A percentile compares a stretch with the other conserved stretches of the same genome.
These are phyloP conservation scores for Heliconius sara DNA, from an alignment of 2,888 invertebrate genomes.

Conservation along the genomic window DNA sequence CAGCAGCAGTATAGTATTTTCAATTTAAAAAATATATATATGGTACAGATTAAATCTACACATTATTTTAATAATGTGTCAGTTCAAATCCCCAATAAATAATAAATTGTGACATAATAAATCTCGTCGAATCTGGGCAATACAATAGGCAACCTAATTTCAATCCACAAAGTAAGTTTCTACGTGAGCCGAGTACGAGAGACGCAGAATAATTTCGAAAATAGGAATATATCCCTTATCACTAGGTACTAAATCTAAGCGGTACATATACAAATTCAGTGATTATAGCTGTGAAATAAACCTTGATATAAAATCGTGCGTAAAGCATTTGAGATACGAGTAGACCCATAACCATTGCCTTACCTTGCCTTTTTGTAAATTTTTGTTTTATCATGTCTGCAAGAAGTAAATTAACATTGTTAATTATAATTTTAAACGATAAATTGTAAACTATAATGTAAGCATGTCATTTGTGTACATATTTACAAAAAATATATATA, in stretches of 20 bases:
- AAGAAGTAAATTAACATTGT: not conserved
- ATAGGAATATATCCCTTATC: constrained; percentile 21
- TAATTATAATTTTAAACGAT: not conserved
- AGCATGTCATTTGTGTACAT: not conserved
- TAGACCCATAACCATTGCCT: not conserved
- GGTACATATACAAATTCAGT: constrained; percentile 4
- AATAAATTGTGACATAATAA: constrained; percentile 16
- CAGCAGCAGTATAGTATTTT: not conserved
- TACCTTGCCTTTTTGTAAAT: too few relatives aligned
- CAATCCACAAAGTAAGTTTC: constrained; percentile 29
- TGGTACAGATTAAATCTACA: not conserved
- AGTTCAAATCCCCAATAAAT: not conserved
- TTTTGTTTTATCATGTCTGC: not conserved
- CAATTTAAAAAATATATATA: not conserved
- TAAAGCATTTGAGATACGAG: not conserved
- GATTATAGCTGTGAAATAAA: constrained; percentile 18
- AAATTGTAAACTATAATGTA: not conserved
- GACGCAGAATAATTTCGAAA: constrained; percentile 18
- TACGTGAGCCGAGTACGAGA: constrained; percentile 30
- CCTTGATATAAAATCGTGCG: constrained; percentile 9
- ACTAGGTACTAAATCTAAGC: constrained; percentile 5
- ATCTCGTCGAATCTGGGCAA: constrained; percentile 28
- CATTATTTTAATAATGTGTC: not conserved
- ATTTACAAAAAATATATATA: not conserved
- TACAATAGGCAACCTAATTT: constrained; percentile 34